Evolutionary conservation across 2,113 vertebrate genomes (phyloP).

Genomic region (Marmota flaviventris): DNA sequence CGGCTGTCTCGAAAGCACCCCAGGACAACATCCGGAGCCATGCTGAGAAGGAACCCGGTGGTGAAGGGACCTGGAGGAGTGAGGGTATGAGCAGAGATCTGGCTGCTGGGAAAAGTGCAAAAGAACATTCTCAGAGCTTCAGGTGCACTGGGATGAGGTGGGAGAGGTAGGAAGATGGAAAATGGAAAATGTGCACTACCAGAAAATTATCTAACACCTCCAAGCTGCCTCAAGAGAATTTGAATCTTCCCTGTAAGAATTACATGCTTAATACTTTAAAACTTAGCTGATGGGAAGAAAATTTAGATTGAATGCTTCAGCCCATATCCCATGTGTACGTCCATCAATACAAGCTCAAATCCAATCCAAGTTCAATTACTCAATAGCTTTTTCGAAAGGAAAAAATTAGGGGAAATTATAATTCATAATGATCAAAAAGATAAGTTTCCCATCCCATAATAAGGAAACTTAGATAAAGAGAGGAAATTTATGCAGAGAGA

Average conservation of each 20-base stretch:
- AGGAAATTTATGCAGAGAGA: background rate
- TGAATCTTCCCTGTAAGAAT: slow-evolving; percentile 47
- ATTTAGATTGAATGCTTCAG: background rate
- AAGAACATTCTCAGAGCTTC: slow-evolving; percentile 58
- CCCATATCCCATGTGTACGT: background rate
- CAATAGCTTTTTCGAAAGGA: background rate
- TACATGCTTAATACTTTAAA: slow-evolving; percentile 53
- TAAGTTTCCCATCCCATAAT: slow-evolving; percentile 34
- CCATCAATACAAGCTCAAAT: background rate
- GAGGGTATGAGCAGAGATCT: background rate
- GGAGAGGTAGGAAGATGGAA: slow-evolving; percentile 1
- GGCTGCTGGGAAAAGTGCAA: background rate
- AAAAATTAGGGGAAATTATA: slow-evolving; percentile 8
- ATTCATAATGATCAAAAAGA: slow-evolving; percentile 28
- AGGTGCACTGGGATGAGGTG: slow-evolving; percentile 20
- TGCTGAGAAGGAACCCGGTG: slow-evolving; percentile 2
- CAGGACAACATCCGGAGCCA: background rate
- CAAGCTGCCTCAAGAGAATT: slow-evolving; percentile 54
- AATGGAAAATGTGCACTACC: background rate
- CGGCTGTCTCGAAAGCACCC: slow-evolving; percentile 63
- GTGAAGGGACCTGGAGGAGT: background rate
- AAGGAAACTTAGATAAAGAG: slow-evolving; percentile 10
- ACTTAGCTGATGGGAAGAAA: slow-evolving; percentile 59
- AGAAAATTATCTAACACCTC: slow-evolving; percentile 61
- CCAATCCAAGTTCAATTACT: background rate